These are phyloP conservation scores for Otolemur garnettii DNA, from an alignment of 2,113 vertebrate genomes.

Conservation along the genomic window DNA sequence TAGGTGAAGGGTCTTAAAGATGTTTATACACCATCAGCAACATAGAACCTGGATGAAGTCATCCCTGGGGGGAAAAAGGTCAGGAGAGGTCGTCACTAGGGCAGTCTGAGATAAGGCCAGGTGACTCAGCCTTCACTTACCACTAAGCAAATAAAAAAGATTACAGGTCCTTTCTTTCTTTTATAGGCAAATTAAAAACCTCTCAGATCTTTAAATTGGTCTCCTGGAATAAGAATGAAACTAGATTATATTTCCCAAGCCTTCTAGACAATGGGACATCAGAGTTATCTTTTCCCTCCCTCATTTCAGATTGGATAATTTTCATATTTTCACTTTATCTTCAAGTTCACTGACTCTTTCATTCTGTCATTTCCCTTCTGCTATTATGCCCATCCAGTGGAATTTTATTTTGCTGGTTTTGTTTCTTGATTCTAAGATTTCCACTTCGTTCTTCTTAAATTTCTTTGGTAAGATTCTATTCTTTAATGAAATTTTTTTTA, in stretches of 20 bases:
- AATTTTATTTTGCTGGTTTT: background rate
- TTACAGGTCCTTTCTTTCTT: background rate
- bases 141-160: background rate
- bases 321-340: background rate
- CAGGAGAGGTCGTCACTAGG: background rate
- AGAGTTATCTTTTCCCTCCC: background rate
- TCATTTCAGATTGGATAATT: background rate
- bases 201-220: background rate
- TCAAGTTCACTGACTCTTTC: background rate
- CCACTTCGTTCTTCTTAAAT: background rate
- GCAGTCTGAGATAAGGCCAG: background rate
- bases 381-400: background rate
- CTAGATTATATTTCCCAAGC: background rate
- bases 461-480: background rate
- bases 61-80: background rate
- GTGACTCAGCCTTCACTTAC: background rate
- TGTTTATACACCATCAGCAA: background rate
- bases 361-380: background rate
- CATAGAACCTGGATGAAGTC: background rate
- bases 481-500: background rate
- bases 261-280: background rate
- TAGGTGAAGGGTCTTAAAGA: background rate
- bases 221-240: background rate
- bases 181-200: background rate
- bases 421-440: background rate